Conservation (phyloP, 1,140 invertebrate genomes). For the Intoshia linei region DNA sequence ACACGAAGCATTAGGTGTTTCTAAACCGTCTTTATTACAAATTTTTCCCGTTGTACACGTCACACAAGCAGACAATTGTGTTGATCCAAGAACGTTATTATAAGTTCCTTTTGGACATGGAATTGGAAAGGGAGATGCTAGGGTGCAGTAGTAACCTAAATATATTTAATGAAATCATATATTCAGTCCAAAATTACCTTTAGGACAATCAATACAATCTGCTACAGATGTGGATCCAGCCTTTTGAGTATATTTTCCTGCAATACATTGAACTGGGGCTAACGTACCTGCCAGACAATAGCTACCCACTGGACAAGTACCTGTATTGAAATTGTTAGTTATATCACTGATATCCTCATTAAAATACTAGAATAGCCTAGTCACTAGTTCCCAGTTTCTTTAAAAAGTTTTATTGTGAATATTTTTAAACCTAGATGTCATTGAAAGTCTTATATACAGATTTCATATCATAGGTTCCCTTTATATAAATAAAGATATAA, state of each 20-base stretch:
- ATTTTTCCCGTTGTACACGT: too few species aligned
- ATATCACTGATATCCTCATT: too few species aligned
- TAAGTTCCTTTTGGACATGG: slow-evolving; percentile 13
- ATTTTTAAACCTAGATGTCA: too few species aligned
- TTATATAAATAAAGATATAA: too few species aligned
- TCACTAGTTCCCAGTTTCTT: too few species aligned
- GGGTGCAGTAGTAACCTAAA: slow-evolving; percentile 15
- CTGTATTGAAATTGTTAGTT: too few species aligned
- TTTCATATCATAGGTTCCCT: too few species aligned
- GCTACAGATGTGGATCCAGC: slow-evolving; percentile 10
- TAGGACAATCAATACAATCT: slow-evolving; percentile 11
- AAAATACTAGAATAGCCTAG: too few species aligned
- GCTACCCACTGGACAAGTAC: slow-evolving; percentile 11
- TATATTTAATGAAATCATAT: slow-evolving; percentile 7
- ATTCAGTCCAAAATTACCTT: slow-evolving; percentile 11
- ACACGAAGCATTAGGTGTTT: slow-evolving; percentile 12
- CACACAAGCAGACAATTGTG: too few species aligned
- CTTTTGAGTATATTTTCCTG: slow-evolving; percentile 10
- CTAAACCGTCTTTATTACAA: too few species aligned
- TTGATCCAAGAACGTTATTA: slow-evolving; percentile 12
- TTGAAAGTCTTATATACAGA: too few species aligned
- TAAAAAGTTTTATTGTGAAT: too few species aligned
- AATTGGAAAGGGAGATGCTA: slow-evolving; percentile 9
- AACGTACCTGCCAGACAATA: slow-evolving; percentile 7
- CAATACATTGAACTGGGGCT: slow-evolving; percentile 8